Evolutionary conservation across 2,888 invertebrate species (phyloP).

Genomic region (Lacanobia wlatinum): DNA sequence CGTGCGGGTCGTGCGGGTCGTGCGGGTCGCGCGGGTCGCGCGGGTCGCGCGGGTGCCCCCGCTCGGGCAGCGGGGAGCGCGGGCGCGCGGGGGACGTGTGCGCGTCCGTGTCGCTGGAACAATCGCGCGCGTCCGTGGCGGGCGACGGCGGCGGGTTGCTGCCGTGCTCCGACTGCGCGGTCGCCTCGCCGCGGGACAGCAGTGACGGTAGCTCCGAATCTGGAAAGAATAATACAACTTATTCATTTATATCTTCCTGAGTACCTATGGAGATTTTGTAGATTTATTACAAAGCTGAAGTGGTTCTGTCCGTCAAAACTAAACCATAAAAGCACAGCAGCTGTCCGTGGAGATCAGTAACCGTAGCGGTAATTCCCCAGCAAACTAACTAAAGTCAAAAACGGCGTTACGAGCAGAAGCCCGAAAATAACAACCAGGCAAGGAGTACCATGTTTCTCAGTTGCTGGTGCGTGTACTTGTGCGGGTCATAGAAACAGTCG

Average conservation of each 20-base stretch:
- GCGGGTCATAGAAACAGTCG: too few relatives aligned
- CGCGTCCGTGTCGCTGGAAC: constrained; percentile 92
- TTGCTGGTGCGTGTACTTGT: too few relatives aligned
- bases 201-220: constrained; percentile 92
- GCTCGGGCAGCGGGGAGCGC: constrained; percentile 65
- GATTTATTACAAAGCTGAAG: not conserved
- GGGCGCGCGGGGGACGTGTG: constrained; percentile 55
- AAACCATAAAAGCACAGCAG: not conserved
- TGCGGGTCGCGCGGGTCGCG: constrained; percentile 71
- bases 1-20: constrained; percentile 33
- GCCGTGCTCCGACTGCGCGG: constrained; percentile 89
- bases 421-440: too few relatives aligned
- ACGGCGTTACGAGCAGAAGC: too few relatives aligned
- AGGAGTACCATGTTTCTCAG: too few relatives aligned
- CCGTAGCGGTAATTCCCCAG: not conserved
- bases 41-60: constrained; percentile 33
- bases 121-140: constrained; percentile 93
- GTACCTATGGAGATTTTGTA: not conserved
- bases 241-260: not conserved
- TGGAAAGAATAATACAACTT: constrained; percentile 43
- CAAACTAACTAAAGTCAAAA: not conserved
- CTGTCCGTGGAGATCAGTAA: not conserved
- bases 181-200: constrained; percentile 91
- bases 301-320: not conserved
- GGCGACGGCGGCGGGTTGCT: constrained; percentile 96